These are phyloP conservation scores for Sarcophaga rosellei DNA, from an alignment of 2,888 invertebrate species.

Conservation along the genomic window DNA sequence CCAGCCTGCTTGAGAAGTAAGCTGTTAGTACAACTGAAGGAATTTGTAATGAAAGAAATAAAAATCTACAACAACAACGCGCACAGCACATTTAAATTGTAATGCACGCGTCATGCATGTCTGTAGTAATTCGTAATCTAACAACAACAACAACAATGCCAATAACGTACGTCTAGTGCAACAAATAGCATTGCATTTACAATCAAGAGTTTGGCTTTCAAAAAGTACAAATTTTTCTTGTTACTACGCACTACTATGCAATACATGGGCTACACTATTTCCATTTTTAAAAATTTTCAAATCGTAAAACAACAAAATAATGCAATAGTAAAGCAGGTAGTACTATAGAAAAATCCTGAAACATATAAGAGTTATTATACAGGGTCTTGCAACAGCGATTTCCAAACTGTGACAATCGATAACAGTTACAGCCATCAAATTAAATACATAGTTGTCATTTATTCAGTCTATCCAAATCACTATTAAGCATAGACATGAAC, in stretches of 20 bases:
- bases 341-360: no score
- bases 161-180: constrained; percentile 6
- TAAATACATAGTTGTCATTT: no score
- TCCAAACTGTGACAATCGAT: no score
- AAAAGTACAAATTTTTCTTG: constrained; percentile 62
- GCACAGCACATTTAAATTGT: neutral
- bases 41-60: constrained; percentile 63
- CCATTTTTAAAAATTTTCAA: neutral
- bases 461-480: no score
- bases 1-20: neutral
- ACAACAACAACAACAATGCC: constrained; percentile 8
- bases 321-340: no score
- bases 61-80: constrained; percentile 46
- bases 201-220: constrained; percentile 55
- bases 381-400: no score
- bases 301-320: neutral
- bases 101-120: constrained; percentile 20
- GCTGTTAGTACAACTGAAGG: constrained; percentile 49
- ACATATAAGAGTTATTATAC: no score
- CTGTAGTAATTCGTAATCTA: constrained; percentile 41
- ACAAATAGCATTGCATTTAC: neutral
- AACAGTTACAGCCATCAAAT: no score
- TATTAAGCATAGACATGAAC: no score
- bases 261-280: constrained; percentile 34
- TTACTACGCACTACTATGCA: constrained; percentile 47